Percentiles rank a stretch among this genome's conserved stretches.
These are phyloP conservation scores for Phrynocephalus vlangalii DNA, from an alignment of 2,797 vertebrate genomes.

Conservation along the genomic window DNA sequence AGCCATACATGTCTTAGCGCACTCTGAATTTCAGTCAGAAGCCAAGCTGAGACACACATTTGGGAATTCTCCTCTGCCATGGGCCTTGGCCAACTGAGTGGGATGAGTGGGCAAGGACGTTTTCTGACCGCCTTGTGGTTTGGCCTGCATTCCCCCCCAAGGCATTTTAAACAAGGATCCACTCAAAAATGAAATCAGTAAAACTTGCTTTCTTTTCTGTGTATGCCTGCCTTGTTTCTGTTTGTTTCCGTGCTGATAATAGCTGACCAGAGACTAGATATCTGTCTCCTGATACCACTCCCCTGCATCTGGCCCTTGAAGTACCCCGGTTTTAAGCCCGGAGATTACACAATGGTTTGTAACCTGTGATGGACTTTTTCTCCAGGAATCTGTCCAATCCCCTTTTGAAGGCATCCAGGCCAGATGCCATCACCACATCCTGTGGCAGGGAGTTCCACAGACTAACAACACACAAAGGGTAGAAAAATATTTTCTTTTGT, in stretches of 20 bases:
- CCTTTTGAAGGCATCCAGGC: too few relatives aligned
- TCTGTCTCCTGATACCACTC: too few relatives aligned
- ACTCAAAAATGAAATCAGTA: slow-evolving; percentile 68
- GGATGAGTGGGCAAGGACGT: background rate
- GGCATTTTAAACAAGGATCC: slow-evolving; percentile 65
- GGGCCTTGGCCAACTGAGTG: background rate
- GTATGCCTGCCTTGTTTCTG: slow-evolving; percentile 48
- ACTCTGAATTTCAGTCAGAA: background rate
- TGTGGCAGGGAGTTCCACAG: too few relatives aligned
- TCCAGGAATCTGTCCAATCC: too few relatives aligned
- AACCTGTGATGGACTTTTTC: too few relatives aligned
- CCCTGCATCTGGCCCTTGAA: too few relatives aligned
- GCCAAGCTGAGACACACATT: slow-evolving; percentile 1
- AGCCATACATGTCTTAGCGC: background rate
- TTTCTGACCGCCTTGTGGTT: slow-evolving; percentile 10
- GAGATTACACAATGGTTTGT: too few relatives aligned
- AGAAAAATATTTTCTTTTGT: too few relatives aligned
- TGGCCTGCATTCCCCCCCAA: slow-evolving; percentile 59
- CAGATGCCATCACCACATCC: too few relatives aligned
- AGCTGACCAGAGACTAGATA: slow-evolving; percentile 35
- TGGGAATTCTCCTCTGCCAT: background rate
- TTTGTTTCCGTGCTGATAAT: too few relatives aligned
- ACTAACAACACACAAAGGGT: too few relatives aligned
- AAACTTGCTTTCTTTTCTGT: slow-evolving; percentile 56
- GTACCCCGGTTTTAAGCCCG: too few relatives aligned